Base-by-base conservation (phyloP, 2,888 invertebrate species). In the Phyto melanocephala region DNA sequence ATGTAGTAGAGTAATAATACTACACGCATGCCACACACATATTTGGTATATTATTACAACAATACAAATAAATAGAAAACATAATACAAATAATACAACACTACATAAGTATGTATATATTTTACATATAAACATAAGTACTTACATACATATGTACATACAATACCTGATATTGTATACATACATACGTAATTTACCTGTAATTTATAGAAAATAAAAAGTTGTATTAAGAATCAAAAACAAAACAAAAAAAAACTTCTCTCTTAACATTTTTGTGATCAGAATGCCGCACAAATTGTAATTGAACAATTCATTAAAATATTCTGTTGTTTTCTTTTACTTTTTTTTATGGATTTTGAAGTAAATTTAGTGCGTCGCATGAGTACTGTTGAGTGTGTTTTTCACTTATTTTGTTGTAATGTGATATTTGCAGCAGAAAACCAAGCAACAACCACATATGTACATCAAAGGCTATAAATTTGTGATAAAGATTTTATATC, bases 231-330 rank as follows among this genome's bases (percentile, higher is more conserved):
- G 6, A 42, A 54, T 42, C 28, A n/a, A 20, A 72, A 40, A 52
- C 10, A 40, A 40, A 35, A 58, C 20, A 47, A 40, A 42, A 33
- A 0, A 17, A 20, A 17, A 24, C 7, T 50, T 33, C n/a, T 28
- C 6, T 28, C 6, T 28, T 28, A 28, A 3, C 17, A 62, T 58
- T 33, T 28, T 68, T 75, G 68, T 68, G 58, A 67, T 65, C 71
- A 47, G 52, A 77, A 72, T 81, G 50, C 77, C 71, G 78, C 58
- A 74, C 65, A 79, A 77, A 82, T 78, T 75, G 78, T 82, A 67
- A 71, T 71, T 77, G 60, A 82, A 75, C 82, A 82, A 79, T 82
- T 79, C 78, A 78, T 82, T 74, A 78, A 82, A 74, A 82, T 75
- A 70, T 78, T 79, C 79, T 82, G 79, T 79, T 75, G 50, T 52